Base-by-base conservation (phyloP, 2,888 invertebrate species). In the Megaustenia siamemsis region DNA sequence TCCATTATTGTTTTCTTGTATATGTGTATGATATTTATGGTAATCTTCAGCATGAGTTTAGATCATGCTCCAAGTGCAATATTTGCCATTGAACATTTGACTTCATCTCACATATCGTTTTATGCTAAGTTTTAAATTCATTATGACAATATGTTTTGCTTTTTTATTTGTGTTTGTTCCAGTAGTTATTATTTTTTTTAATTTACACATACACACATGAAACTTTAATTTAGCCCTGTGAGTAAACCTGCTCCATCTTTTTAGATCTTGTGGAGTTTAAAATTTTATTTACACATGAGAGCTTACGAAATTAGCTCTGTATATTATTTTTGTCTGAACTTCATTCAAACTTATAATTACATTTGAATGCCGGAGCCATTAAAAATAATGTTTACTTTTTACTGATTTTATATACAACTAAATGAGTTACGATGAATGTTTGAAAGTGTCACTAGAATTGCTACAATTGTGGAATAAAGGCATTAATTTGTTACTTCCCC, bases 21-120 rank as follows among this genome's bases (percentile, higher is more conserved):
- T 24, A 2, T 12, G 35, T 68, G 68, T 35, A 68, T 68, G 38
- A 35, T 40, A 66, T 28, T 32, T 28, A n/a, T 12, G 49, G 15
- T 45, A 18, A 43, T n/a, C 45, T 43, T 45, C 49, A 28, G 79
- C 28, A 66, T 43, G 66, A 79, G 38, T 28, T 38, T 35, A 38
- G 21, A 35, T 53, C 69, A 69, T 69, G 69, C 53, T 80, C 32
- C 53, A 80, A 80, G 80, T 80, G 80, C 80, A 80, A 80, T 80
- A 80, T 80, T 80, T 45, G n/a, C 40, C 45, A 45, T 66, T 24
- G n/a, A 79, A 66, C 78, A 78, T 60, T 45, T 45, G 43, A 28
- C 32, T 28, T 40, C 24, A 66, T 6, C 10, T 63, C 5, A 66
- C 63, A 78, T 66, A 78, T 63, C 78, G 10, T 63, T 38, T n/a